Evolutionary conservation across 1,140 invertebrate genomes (phyloP), one percentile per base, ranked within the genome.

Genomic region (Leptopilina boulardi): DNA sequence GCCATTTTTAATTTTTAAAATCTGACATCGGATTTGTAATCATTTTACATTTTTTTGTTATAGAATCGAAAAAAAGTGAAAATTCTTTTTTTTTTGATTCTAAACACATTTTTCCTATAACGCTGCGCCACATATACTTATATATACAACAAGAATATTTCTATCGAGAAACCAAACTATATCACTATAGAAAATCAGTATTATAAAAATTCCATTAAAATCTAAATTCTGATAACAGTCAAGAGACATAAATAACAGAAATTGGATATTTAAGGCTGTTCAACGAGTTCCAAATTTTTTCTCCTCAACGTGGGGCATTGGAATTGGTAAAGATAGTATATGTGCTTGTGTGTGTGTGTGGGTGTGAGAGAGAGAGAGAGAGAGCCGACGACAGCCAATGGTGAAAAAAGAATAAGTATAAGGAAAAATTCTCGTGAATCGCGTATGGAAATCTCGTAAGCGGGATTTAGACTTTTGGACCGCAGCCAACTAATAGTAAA

Each of bases 401-500:
- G 26, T 70, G n/a, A 66, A 74, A 71, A 80, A 56, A 75, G 42
- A 66, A 54, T 34, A 41, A 51, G 26, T 23, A 73, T 73, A 73
- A 71, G 56, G 75, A 71, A 66, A 38, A 66, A 78, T 30, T 66
- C n/a, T n/a, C 59, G 59, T 66, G 59, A 66, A 23, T 34, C 6
- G 80, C 78, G 80, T 86, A 86, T 86, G 84, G 84, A 87, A 89
- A 88, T 87, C 81, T 83, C 81, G 76, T 77, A 78, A 81, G 75
- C 71, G 51, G 77, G 74, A 71, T 73, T 41, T 74, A 77, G 56
- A 84, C 72, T 82, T 34, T 80, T 88, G 85, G 85, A 81, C 56
- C 47, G 34, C 42, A 56, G 83, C 86, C 85, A 89, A 86, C 83
- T 86, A 84, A 87, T 86, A 84, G 84, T 87, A 84, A 89, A 89